A percentile compares a stretch with the other conserved stretches of the same genome.
phyloP scores from a whole-genome alignment of 1,140 invertebrate genomes.

The Tachypleus tridentatus region DNA sequence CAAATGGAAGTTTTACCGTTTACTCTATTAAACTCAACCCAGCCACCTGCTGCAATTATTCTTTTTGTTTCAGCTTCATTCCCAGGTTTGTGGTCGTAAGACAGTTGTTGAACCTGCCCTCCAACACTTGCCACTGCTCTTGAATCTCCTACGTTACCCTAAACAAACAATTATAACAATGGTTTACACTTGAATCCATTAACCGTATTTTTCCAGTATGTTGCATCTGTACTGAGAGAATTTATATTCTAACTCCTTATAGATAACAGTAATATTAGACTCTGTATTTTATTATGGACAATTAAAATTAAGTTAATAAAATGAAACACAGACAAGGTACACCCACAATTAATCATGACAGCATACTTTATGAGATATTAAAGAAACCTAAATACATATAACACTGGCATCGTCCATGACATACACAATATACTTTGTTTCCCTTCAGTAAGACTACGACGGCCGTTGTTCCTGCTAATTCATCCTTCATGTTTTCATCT shows the following conservation, averaged over 20 bases:
- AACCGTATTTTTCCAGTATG: too few relatives aligned
- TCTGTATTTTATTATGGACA: too few relatives aligned
- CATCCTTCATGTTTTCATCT: constrained; percentile 73
- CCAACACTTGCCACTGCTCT: constrained; percentile 61
- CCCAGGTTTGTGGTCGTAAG: constrained; percentile 87
- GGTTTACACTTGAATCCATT: too few relatives aligned
- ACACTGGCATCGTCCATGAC: constrained; percentile 14
- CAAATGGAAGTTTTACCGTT: constrained; percentile 50
- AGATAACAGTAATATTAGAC: too few relatives aligned
- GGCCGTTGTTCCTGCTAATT: constrained; percentile 89
- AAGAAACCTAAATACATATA: too few relatives aligned
- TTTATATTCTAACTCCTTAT: too few relatives aligned
- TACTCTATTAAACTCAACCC: constrained; percentile 92
- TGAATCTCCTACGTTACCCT: constrained; percentile 92
- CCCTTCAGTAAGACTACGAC: constrained; percentile 63
- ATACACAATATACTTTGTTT: constrained; percentile 38
- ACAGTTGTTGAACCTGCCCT: constrained; percentile 54
- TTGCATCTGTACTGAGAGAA: too few relatives aligned
- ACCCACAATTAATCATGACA: too few relatives aligned
- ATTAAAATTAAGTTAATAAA: too few relatives aligned
- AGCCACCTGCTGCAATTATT: constrained; percentile 82
- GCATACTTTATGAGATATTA: too few relatives aligned
- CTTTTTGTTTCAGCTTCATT: constrained; percentile 70
- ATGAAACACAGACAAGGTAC: too few relatives aligned
- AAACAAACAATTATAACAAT: constrained; percentile 8